phyloP scores from a whole-genome alignment of 2,797 vertebrate species.

The Carapus acus region DNA sequence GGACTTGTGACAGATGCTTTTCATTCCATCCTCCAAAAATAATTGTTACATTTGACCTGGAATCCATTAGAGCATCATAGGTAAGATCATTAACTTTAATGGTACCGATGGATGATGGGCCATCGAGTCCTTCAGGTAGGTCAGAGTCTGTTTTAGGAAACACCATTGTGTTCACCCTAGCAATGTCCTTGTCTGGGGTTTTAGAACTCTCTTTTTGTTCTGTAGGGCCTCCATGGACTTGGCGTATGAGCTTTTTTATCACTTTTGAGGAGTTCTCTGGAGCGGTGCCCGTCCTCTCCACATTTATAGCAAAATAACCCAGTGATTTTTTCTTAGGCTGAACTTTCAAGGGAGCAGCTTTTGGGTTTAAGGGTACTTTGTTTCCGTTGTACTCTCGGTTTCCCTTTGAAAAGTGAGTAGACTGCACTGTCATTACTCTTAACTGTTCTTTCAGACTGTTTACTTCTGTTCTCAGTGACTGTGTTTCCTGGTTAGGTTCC shows the following conservation, averaged over 20 bases:
- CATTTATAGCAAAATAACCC: conserved; percentile 16
- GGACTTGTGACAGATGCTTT: conserved; percentile 5
- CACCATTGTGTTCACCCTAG: conserved; percentile 6
- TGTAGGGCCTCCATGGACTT: not conserved
- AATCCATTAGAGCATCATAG: conserved; percentile 7
- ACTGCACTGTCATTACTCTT: too few relatives aligned
- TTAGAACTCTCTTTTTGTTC: not conserved
- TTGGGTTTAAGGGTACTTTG: not conserved
- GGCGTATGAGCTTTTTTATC: conserved; percentile 21
- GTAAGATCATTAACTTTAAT: conserved; percentile 12
- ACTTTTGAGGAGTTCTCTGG: conserved; percentile 13
- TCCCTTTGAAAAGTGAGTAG: too few relatives aligned
- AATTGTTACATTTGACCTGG: conserved; percentile 22
- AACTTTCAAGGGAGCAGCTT: not conserved
- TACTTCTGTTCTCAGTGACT: too few relatives aligned
- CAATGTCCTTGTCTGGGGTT: not conserved
- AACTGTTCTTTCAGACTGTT: too few relatives aligned
- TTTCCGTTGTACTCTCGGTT: too few relatives aligned
- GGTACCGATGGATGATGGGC: conserved; percentile 6
- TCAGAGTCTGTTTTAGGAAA: not conserved
- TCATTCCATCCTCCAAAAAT: conserved; percentile 29
- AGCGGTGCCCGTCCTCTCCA: conserved; percentile 5
- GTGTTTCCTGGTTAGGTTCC: too few relatives aligned
- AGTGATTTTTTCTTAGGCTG: not conserved
- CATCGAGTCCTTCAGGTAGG: conserved; percentile 19